These are phyloP conservation scores for Callopanchax toddi DNA, from an alignment of 2,113 vertebrate species.

Conservation along the genomic window DNA sequence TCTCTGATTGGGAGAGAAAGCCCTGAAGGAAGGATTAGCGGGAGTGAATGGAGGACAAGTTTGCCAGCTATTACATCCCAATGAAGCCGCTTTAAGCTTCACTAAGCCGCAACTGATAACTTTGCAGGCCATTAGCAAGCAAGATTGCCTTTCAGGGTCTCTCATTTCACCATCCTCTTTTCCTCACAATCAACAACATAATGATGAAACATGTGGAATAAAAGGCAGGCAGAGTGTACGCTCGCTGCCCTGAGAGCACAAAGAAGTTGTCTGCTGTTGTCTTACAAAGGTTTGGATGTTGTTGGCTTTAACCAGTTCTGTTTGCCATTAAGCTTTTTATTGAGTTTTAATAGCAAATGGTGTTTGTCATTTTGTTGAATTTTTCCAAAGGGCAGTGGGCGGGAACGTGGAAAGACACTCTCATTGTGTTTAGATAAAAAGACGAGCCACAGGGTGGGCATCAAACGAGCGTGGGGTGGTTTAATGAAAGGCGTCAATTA, in stretches of 20 bases:
- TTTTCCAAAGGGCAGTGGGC: slow-evolving; percentile 15
- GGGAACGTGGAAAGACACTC: slow-evolving; percentile 34
- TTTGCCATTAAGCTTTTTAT: slow-evolving; percentile 13
- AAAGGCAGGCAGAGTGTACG: slow-evolving; percentile 48
- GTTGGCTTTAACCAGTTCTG: slow-evolving; percentile 16
- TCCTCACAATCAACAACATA: slow-evolving; percentile 72
- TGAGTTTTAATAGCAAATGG: slow-evolving; percentile 20
- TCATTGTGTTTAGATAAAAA: slow-evolving; percentile 16
- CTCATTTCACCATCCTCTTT: slow-evolving; percentile 59
- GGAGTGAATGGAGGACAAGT: slow-evolving; percentile 76
- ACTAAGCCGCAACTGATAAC: slow-evolving; percentile 82
- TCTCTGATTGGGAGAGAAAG: slow-evolving; percentile 71
- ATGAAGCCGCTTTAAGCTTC: slow-evolving; percentile 79
- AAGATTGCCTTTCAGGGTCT: slow-evolving; percentile 73
- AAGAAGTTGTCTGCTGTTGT: slow-evolving; percentile 29
- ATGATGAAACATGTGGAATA: slow-evolving; percentile 62
- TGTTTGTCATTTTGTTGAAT: slow-evolving; percentile 33
- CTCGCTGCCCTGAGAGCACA: slow-evolving; percentile 33
- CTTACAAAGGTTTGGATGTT: slow-evolving; percentile 25
- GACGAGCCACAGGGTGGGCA: not conserved
- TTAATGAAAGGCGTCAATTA: slow-evolving; percentile 29
- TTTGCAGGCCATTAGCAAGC: slow-evolving; percentile 79
- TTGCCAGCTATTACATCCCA: slow-evolving; percentile 79
- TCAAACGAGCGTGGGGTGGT: not conserved
- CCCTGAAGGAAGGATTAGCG: slow-evolving; percentile 76